Evolutionary conservation across 2,113 vertebrate genomes (phyloP), one percentile per base, ranked within the genome.

Genomic region (Pteropus alecto): DNA sequence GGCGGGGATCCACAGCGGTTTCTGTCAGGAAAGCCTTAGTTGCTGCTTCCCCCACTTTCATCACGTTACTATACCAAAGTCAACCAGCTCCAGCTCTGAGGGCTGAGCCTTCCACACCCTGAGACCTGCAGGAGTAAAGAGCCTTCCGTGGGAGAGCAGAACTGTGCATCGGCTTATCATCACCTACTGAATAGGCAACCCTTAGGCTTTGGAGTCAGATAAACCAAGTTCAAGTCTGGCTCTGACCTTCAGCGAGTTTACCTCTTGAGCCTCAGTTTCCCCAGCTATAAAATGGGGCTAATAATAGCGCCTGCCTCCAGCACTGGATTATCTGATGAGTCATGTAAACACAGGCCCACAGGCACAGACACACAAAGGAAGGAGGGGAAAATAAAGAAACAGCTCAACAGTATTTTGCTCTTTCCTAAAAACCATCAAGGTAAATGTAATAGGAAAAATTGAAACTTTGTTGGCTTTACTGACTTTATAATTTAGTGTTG

Each of bases 11-110:
- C 54, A 30, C 56, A 97, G 91, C 38, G 71, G 77, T 43, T 85
- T 24, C 30, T 51, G 63, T 93, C 85, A 43, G 95, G 89, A 96
- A 60, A 89, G 95, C 94, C 14, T 74, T 9, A 41, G 60, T 2
- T 10, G 54, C 48, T 3, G 28, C 41, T 82, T 54, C 56, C 60
- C 38, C 81, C 41, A 76, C 12, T 3, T 12, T 81, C n/a, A 12
- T 13, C 58, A 1, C 1, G 1, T 41, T 43, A 35, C 84, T 35
- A 90, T 28, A 58, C n/a, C 19, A 10, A 54, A 8, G 33, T 61
- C 46, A 88, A 33, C 46, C 51, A 71, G 35, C 33, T 1, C 30
- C 81, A 33, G 33, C 68, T 48, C 78, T 24, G 16, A 51, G 26
- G 46, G 51, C 65, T 13, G 26, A 46, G 24, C 15, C 22, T 67